Conservation (phyloP, 2,888 invertebrate species). For the Glyphotaelius pellucidus region DNA sequence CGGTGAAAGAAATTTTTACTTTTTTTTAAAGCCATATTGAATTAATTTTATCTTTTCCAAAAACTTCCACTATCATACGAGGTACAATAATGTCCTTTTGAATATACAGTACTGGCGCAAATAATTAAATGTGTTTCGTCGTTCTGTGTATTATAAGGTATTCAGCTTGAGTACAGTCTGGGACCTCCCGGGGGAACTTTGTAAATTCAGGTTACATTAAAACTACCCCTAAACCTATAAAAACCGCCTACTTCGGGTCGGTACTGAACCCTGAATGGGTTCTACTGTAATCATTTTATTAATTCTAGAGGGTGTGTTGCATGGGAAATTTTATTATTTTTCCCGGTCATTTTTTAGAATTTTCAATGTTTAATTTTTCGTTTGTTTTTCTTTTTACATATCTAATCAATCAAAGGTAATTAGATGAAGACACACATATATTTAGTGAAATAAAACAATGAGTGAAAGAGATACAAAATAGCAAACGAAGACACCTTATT, state of each 20-base stretch:
- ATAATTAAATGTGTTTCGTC: background rate
- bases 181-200: background rate
- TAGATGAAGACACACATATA: too few species aligned
- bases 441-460: too few species aligned
- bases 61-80: background rate
- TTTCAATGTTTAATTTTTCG: too few species aligned
- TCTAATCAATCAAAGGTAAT: too few species aligned
- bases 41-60: background rate
- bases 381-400: too few species aligned
- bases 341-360: too few species aligned
- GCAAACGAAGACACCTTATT: too few species aligned
- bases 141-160: background rate
- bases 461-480: too few species aligned
- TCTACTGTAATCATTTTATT: background rate
- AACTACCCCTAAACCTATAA: conserved; percentile 2
- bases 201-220: background rate
- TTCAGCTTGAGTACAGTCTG: background rate
- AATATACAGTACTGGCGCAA: background rate
- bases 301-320: background rate
- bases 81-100: background rate
- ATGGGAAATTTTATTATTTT: too few species aligned
- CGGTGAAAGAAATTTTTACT: too few species aligned
- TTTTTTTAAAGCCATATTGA: too few species aligned
- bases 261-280: background rate
- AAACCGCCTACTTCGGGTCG: background rate